phyloP scores from a whole-genome alignment of 2,113 vertebrate species.

The Ammodytes dubius region DNA sequence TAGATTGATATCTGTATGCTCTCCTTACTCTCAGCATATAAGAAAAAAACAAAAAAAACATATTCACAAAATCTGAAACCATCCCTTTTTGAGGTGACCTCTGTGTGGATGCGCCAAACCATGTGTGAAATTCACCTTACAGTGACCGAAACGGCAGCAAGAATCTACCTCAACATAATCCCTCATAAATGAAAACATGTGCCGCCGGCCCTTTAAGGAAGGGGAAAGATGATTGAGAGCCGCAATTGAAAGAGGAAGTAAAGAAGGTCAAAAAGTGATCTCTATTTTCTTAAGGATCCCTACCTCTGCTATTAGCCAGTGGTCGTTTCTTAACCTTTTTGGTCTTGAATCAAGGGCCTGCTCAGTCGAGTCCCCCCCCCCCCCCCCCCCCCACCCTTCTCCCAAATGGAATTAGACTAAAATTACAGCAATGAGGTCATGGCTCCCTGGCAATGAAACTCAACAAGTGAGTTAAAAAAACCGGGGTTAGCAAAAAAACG shows the following conservation, averaged over 20 bases:
- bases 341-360: conserved; percentile 70
- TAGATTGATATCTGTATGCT: neutral
- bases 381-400: neutral
- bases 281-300: conserved; percentile 77
- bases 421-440: conserved; percentile 82
- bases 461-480: conserved; percentile 61
- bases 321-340: conserved; percentile 75
- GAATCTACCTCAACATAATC: conserved; percentile 47
- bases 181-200: conserved; percentile 76
- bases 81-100: neutral
- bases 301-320: conserved; percentile 75
- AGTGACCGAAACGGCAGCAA: conserved; percentile 24
- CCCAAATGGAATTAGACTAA: conserved; percentile 75
- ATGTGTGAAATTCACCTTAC: conserved; percentile 3
- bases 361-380: conserved; percentile 49
- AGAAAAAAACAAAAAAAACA: neutral
- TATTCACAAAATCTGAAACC: neutral
- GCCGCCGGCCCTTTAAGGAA: conserved; percentile 37
- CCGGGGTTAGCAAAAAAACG: conserved; percentile 46
- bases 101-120: neutral
- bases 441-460: conserved; percentile 66
- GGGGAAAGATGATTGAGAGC: conserved; percentile 71
- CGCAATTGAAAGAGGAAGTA: conserved; percentile 78
- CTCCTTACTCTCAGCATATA: neutral
- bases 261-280: conserved; percentile 74